Percentiles rank a stretch among this genome's conserved stretches.
These are phyloP conservation scores for Sphaerophoria rueppellii DNA, from an alignment of 2,888 invertebrate genomes.

Conservation along the genomic window DNA sequence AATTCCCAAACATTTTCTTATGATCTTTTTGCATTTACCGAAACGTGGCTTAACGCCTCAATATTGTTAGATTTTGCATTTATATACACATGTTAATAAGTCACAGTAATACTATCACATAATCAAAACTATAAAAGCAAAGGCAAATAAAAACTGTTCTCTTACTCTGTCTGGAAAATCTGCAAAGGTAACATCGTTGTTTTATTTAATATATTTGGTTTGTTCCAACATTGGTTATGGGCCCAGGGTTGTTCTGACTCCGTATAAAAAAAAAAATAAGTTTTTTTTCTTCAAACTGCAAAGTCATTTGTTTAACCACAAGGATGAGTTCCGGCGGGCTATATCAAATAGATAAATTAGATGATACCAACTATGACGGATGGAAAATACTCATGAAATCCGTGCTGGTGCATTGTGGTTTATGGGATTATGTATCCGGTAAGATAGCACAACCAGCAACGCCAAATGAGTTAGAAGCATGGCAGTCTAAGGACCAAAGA, in stretches of 20 bases:
- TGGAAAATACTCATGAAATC: conserved; percentile 35
- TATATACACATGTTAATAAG: no score
- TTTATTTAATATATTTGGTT: not conserved
- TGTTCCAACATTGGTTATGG: conserved; percentile 2
- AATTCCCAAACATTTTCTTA: no score
- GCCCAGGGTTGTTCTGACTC: not conserved
- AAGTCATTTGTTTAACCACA: not conserved
- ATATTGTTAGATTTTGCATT: not conserved
- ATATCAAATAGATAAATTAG: conserved; percentile 35
- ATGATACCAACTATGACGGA: conserved; percentile 23
- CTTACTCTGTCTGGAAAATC: no score
- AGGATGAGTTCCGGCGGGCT: conserved; percentile 30
- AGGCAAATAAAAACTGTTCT: no score
- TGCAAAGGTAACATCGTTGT: no score
- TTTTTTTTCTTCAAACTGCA: not conserved
- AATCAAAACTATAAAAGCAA: no score
- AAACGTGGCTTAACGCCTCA: no score
- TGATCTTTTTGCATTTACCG: no score
- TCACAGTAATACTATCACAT: no score
- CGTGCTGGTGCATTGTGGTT: conserved; percentile 15
- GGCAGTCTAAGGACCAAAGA: not conserved
- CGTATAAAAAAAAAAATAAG: no score
- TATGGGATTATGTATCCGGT: conserved; percentile 9
- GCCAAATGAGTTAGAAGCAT: not conserved
- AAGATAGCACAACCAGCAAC: not conserved